These are phyloP conservation scores for Volucella inflata DNA, from an alignment of 2,888 invertebrate species.

Conservation along the genomic window DNA sequence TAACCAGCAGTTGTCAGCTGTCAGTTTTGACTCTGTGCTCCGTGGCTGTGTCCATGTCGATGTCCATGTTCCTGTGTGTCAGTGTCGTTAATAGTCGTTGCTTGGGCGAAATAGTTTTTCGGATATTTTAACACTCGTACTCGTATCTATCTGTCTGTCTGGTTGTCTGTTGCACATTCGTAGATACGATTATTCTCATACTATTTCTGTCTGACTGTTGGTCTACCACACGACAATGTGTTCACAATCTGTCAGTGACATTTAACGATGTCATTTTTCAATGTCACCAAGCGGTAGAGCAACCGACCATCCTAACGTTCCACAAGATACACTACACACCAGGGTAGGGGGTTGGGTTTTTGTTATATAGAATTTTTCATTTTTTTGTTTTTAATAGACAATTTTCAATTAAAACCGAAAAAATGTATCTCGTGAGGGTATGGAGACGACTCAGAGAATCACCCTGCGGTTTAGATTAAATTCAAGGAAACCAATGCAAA, in stretches of 20 bases:
- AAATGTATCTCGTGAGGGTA: too few species aligned
- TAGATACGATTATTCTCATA: neutral
- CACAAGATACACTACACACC: too few species aligned
- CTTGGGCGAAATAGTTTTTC: constrained; percentile 42
- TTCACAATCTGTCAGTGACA: constrained; percentile 73
- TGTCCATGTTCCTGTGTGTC: constrained; percentile 3
- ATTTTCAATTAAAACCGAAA: constrained; percentile 55
- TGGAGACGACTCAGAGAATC: neutral
- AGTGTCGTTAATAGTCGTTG: constrained; percentile 22
- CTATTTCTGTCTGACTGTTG: constrained; percentile 64
- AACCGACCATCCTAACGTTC: constrained; percentile 5
- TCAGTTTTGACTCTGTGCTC: constrained; percentile 36
- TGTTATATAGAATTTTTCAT: neutral
- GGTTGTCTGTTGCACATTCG: neutral
- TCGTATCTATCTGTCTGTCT: constrained; percentile 14
- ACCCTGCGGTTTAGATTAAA: constrained; percentile 34
- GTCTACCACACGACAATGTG: constrained; percentile 67
- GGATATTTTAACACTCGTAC: constrained; percentile 16
- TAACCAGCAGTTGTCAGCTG: constrained; percentile 73
- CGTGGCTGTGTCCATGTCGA: constrained; percentile 16
- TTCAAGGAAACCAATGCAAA: constrained; percentile 21
- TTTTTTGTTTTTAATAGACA: constrained; percentile 47
- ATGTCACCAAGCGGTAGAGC: constrained; percentile 53
- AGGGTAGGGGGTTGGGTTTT: neutral
- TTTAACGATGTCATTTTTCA: constrained; percentile 74